A percentile compares a stretch with the other conserved stretches of the same genome.
Conservation (phyloP, 2,113 vertebrate species). For the Oxyura jamaicensis region DNA sequence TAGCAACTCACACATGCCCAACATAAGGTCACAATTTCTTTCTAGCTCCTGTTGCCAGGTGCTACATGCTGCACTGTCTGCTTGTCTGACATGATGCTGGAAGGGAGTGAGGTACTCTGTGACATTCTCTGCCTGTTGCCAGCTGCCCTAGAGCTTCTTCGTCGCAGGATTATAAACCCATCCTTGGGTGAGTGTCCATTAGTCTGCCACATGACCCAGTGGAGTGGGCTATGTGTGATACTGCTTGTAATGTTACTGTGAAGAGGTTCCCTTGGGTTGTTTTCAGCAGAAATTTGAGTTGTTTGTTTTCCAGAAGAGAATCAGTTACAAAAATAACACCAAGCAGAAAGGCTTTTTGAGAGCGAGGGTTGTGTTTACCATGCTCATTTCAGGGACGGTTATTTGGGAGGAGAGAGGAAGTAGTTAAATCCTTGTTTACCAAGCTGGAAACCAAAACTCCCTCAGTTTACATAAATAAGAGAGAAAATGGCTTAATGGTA, state of each 20-base stretch:
- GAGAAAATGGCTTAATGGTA: neutral
- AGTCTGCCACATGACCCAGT: neutral
- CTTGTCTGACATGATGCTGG: neutral
- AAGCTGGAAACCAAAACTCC: neutral
- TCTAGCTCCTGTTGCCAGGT: neutral
- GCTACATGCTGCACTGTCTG: neutral
- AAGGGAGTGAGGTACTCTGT: accelerated
- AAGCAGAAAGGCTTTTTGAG: constrained; percentile 1
- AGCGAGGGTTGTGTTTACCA: neutral
- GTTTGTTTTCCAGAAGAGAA: constrained; percentile 11
- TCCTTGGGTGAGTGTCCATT: neutral
- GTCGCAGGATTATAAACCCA: neutral
- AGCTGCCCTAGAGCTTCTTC: neutral
- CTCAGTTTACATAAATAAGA: neutral
- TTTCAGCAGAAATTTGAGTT: constrained; percentile 14
- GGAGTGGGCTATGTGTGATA: neutral
- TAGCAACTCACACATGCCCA: neutral
- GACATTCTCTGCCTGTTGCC: neutral
- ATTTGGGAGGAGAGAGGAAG: constrained; percentile 20
- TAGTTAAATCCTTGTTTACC: constrained; percentile 44
- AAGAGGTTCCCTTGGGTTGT: neutral
- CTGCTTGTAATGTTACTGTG: neutral
- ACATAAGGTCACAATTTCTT: neutral
- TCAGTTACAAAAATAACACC: constrained; percentile 3
- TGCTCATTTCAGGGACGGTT: constrained; percentile 28